Conservation (phyloP, 35 echinoderm and acorn worm genomes). For the Eucidaris tribuloides region DNA sequence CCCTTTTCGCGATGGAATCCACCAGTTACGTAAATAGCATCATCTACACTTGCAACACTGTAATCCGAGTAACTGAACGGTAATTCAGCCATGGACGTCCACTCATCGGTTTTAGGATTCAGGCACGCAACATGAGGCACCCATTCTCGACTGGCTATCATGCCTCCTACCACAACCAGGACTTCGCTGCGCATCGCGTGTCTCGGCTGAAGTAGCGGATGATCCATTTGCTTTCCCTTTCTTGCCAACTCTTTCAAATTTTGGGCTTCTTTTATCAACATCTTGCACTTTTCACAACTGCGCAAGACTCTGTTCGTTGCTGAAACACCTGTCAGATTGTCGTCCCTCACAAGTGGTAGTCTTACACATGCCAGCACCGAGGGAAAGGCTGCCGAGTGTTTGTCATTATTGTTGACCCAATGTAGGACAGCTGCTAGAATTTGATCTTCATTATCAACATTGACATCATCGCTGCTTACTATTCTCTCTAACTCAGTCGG, state of each 20-base stretch:
- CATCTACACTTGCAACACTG: conserved; percentile 39
- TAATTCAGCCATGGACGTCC: conserved; percentile 44
- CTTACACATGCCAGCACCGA: conserved; percentile 29
- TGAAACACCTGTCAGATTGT: conserved; percentile 1
- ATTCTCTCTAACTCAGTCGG: conserved; percentile 8
- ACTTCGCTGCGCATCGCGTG: conserved; percentile 42
- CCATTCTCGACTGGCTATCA: conserved; percentile 52
- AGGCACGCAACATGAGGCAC: conserved; percentile 44
- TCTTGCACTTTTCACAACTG: not conserved
- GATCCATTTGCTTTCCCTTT: conserved; percentile 48
- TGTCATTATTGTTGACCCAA: conserved; percentile 54
- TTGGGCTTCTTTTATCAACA: conserved; percentile 70
- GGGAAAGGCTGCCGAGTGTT: not conserved
- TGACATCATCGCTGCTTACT: conserved; percentile 37
- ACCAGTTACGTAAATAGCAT: conserved; percentile 54
- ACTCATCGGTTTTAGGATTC: conserved; percentile 26
- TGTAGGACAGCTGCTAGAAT: conserved; percentile 52
- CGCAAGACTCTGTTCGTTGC: conserved; percentile 12
- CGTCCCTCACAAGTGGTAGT: conserved; percentile 68
- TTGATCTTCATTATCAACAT: conserved; percentile 43
- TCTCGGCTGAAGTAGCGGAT: conserved; percentile 47
- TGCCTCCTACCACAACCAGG: conserved; percentile 75
- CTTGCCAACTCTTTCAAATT: conserved; percentile 57
- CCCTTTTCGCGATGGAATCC: conserved; percentile 46
- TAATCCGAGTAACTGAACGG: conserved; percentile 71